Percentiles rank a stretch among this genome's conserved stretches.
These are phyloP conservation scores for Hapalemur alaotrensis DNA, from an alignment of 2,797 vertebrate genomes.

Conservation along the genomic window DNA sequence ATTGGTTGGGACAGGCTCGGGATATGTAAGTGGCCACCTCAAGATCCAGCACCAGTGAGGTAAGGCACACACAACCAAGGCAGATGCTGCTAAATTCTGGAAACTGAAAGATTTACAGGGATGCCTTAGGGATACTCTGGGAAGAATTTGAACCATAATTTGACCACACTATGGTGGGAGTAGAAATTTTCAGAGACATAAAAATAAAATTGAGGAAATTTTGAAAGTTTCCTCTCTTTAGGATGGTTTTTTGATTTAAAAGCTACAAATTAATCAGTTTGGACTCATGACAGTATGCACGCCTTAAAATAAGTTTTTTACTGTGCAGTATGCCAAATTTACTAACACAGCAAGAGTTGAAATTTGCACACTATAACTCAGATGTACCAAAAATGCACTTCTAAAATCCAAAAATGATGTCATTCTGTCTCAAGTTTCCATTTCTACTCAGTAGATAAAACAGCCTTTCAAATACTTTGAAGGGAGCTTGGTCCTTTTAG, in stretches of 20 bases:
- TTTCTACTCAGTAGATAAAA: constrained; percentile 23
- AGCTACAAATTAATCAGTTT: constrained; percentile 23
- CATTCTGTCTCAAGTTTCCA: constrained; percentile 32
- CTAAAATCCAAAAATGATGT: constrained; percentile 52
- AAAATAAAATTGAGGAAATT: constrained; percentile 50
- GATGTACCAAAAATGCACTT: constrained; percentile 3
- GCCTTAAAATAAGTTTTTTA: constrained; percentile 27
- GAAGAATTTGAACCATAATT: background rate
- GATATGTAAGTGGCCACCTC: background rate
- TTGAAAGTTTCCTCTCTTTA: background rate
- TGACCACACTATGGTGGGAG: background rate
- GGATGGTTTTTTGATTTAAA: constrained; percentile 44
- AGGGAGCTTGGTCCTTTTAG: background rate
- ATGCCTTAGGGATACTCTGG: background rate
- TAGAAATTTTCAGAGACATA: constrained; percentile 44
- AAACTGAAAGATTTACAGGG: constrained; percentile 29
- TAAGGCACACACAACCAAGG: background rate
- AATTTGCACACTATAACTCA: constrained; percentile 42
- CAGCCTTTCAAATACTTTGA: background rate
- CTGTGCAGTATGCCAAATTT: background rate
- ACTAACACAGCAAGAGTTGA: background rate
- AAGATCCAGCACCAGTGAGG: background rate
- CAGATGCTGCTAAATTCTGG: background rate
- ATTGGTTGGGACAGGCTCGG: background rate
- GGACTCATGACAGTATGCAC: background rate